A percentile compares a stretch with the other conserved stretches of the same genome.
Conservation (phyloP, 2,888 invertebrate genomes). For the Tridacna gigas region DNA sequence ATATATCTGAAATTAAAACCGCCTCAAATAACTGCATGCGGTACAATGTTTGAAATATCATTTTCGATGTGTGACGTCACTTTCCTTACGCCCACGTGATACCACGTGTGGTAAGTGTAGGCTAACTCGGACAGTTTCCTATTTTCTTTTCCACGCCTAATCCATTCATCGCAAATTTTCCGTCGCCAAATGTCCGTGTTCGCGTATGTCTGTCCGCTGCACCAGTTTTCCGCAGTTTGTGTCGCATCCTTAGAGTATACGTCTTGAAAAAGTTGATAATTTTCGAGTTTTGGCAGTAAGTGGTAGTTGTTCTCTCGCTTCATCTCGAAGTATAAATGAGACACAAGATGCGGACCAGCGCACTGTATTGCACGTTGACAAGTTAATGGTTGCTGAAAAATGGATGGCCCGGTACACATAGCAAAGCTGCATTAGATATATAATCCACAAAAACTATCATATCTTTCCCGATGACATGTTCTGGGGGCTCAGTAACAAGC, state of each 20-base stretch:
- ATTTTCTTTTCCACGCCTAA: background rate
- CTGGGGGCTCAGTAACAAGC: background rate
- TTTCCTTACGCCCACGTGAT: background rate
- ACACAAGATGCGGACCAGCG: background rate
- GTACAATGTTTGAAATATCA: too few relatives aligned
- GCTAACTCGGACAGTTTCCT: constrained; percentile 5
- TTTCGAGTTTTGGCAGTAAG: background rate
- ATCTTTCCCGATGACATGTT: background rate
- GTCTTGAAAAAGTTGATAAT: constrained; percentile 11
- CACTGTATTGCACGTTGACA: background rate
- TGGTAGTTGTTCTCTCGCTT: background rate
- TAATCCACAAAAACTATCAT: background rate
- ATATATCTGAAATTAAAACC: too few relatives aligned
- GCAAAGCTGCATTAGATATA: background rate
- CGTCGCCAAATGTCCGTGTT: background rate
- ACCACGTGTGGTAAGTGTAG: constrained; percentile 12
- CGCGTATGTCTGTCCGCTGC: background rate
- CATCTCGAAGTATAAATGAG: background rate
- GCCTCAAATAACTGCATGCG: too few relatives aligned
- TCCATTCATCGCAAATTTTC: constrained; percentile 19
- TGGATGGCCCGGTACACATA: background rate
- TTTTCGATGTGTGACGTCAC: too few relatives aligned
- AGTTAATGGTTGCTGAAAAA: background rate
- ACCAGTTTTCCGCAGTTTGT: background rate
- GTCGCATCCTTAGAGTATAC: background rate